phyloP scores from a whole-genome alignment of 64 coral and sea anemone species.

The Pachyseris speciosa region DNA sequence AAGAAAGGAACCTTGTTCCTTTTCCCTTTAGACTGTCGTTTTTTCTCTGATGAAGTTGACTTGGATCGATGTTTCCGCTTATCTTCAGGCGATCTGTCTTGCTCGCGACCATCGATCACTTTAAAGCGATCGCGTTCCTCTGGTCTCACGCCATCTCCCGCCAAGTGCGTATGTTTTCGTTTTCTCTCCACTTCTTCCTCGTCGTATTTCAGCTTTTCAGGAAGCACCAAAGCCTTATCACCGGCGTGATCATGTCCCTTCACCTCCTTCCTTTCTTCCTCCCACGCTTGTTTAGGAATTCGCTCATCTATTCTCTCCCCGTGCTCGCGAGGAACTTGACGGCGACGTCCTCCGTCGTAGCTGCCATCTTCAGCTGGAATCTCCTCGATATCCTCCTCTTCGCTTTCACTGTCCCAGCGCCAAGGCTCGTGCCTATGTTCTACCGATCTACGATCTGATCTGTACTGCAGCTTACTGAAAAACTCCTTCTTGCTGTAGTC shows the following conservation, averaged over 20 bases:
- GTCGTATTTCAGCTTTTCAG: background rate
- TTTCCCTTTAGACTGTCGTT: conserved; percentile 5
- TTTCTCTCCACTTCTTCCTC: background rate
- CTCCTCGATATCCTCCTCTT: conserved; percentile 84
- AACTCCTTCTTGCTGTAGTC: conserved; percentile 88
- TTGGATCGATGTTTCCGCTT: conserved; percentile 32
- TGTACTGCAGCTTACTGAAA: conserved; percentile 81
- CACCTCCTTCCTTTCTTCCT: conserved; percentile 5
- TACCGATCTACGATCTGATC: conserved; percentile 87
- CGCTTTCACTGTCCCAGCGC: conserved; percentile 85
- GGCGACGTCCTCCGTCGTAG: conserved; percentile 24
- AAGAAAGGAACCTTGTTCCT: conserved; percentile 76
- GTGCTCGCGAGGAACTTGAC: background rate
- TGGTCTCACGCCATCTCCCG: too few species aligned
- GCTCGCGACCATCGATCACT: background rate
- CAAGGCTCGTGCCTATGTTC: conserved; percentile 92
- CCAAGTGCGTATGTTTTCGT: background rate
- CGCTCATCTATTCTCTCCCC: background rate
- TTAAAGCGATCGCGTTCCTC: background rate
- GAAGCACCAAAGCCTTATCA: background rate
- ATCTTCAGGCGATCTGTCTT: conserved; percentile 7
- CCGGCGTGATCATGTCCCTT: background rate
- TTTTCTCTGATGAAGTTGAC: conserved; percentile 32
- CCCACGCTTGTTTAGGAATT: conserved; percentile 54
- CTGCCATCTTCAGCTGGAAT: conserved; percentile 28